phyloP scores from a whole-genome alignment of 2,888 invertebrate species.

The Cheilosia impressa region DNA sequence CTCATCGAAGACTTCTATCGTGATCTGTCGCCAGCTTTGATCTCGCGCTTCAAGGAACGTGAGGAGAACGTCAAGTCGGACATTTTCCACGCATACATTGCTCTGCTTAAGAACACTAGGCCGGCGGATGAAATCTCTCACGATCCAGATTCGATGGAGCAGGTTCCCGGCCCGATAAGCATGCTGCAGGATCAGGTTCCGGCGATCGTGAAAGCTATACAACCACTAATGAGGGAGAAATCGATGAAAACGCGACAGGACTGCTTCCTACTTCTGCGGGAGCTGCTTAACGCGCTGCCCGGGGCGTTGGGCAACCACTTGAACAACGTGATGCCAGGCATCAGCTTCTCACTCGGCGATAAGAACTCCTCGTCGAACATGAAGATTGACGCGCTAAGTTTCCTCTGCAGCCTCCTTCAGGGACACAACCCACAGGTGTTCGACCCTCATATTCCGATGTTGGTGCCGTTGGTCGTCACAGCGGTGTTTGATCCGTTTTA shows the following conservation, averaged over 20 bases:
- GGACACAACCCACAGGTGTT: constrained; percentile 86
- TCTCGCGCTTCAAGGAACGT: constrained; percentile 97
- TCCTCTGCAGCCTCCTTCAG: constrained; percentile 86
- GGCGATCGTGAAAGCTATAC: constrained; percentile 93
- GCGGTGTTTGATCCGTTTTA: constrained; percentile 98
- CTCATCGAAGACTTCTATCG: constrained; percentile 94
- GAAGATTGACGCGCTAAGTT: constrained; percentile 98
- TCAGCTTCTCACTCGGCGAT: constrained; percentile 94
- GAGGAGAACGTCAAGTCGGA: constrained; percentile 99
- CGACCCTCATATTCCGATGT: constrained; percentile 90
- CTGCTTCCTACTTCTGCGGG: constrained; percentile 95
- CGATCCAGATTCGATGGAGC: constrained; percentile 89
- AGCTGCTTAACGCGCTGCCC: constrained; percentile 94
- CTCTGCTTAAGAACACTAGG: constrained; percentile 94
- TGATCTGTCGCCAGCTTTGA: constrained; percentile 94
- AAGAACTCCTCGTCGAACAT: constrained; percentile 98
- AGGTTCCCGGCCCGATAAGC: constrained; percentile 89
- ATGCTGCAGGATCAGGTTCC: constrained; percentile 87
- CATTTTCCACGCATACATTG: constrained; percentile 98
- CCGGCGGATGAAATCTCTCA: constrained; percentile 87
- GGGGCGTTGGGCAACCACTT: constrained; percentile 94
- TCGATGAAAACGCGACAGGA: constrained; percentile 95
- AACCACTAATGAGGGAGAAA: constrained; percentile 93
- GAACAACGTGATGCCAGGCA: constrained; percentile 93
- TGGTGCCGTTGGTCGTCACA: constrained; percentile 93